Percentiles rank a stretch among this genome's conserved stretches.
Evolutionary conservation across 2,888 invertebrate genomes (phyloP).

Genomic region (Vanessa cardui): DNA sequence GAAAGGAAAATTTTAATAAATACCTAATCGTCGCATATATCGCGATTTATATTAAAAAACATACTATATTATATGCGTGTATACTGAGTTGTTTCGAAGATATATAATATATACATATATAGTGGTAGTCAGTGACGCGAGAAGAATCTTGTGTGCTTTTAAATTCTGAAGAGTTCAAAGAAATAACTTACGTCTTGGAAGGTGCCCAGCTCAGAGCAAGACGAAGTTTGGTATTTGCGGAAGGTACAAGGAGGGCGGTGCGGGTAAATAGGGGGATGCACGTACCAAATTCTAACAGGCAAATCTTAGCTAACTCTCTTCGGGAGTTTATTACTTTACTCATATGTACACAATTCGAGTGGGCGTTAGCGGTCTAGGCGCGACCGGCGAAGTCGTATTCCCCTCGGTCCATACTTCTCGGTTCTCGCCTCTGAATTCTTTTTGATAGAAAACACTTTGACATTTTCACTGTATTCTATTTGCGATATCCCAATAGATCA

Average conservation of each 20-base stretch:
- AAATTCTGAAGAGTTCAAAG: slow-evolving; percentile 45
- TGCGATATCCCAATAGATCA: slow-evolving; percentile 30
- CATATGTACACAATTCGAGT: slow-evolving; percentile 77
- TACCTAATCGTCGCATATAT: no score
- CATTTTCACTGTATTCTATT: slow-evolving; percentile 31
- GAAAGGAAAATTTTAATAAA: no score
- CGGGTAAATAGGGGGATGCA: slow-evolving; percentile 59
- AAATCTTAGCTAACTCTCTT: slow-evolving; percentile 72
- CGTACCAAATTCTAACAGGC: slow-evolving; percentile 72
- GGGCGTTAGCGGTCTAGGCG: slow-evolving; percentile 66
- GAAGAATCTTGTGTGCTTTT: slow-evolving; percentile 31
- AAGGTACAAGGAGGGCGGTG: slow-evolving; percentile 48
- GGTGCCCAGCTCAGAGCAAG: slow-evolving; percentile 56
- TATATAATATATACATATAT: not conserved
- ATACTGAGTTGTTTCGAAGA: not conserved
- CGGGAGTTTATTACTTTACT: slow-evolving; percentile 75
- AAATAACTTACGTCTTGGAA: slow-evolving; percentile 61
- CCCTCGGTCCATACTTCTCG: slow-evolving; percentile 45
- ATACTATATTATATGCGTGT: not conserved
- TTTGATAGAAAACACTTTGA: slow-evolving; percentile 35
- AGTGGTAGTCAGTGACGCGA: not conserved
- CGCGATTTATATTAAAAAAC: no score
- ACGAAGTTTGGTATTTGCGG: slow-evolving; percentile 65
- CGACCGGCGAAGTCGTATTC: slow-evolving; percentile 49
- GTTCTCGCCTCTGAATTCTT: slow-evolving; percentile 35